Evolutionary conservation across 2,888 invertebrate genomes (phyloP), one percentile per base, ranked within the genome.

Genomic region (Drosophila mercatorum): DNA sequence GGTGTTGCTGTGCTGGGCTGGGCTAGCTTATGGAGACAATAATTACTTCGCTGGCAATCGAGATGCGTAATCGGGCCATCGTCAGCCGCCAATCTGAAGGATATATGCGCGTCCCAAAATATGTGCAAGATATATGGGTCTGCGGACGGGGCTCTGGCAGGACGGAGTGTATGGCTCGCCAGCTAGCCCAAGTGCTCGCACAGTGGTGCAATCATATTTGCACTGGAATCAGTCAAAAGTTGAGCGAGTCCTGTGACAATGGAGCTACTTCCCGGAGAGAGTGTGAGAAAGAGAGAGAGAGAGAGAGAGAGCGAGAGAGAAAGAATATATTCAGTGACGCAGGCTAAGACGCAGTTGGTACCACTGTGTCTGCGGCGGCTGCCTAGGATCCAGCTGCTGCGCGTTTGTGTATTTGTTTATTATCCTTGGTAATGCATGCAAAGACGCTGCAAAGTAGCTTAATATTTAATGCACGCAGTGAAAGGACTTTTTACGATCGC

Each of bases 401-500:
- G 62, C 64, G 61, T 53, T 47, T 76, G 72, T 84, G 71, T 84
- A 74, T 80, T 81, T 88, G 86, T 83, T 77, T 83, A 81, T 86
- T 85, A 88, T 86, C 81, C 84, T 73, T 75, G 75, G 82, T 87
- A 83, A 89, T 83, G 82, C 90, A 90, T 84, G 90, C 89, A 89
- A 88, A 89, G 87, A 88, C 82, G 87, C 85, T 90, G 89, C 89
- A 90, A 90, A 89, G 89, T 91, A 91, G 89, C 89, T 89, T 89
- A 89, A 89, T 89, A 90, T 91, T 90, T 89, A 90, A 89, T 89
- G 90, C 78, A 81, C 72, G 91, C 89, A 85, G 83, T 91, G 91
- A 90, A 89, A 87, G 88, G 89, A 81, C 91, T 90, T 89, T 89
- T 89, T 89, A 89, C 84, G 91, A 90, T 91, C 88, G 86, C 88